These are phyloP conservation scores for Acanthurus tractus DNA, from an alignment of 2,797 vertebrate genomes.

Conservation along the genomic window DNA sequence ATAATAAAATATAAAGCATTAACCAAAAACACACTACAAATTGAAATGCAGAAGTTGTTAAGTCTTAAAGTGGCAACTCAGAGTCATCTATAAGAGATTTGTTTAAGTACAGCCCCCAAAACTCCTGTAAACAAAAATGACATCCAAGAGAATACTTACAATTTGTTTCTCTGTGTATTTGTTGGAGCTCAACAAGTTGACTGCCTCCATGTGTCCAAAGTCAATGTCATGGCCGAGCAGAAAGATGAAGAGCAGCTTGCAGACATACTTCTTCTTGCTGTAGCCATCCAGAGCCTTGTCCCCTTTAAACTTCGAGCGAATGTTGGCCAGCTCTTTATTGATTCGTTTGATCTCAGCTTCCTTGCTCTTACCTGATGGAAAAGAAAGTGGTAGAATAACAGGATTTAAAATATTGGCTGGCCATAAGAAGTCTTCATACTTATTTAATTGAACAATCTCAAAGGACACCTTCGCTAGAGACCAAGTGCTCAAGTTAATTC, in stretches of 20 bases:
- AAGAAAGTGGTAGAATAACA: conserved; percentile 20
- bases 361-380: conserved; percentile 91
- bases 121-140: background rate
- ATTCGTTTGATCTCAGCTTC: conserved; percentile 93
- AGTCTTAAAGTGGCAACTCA: too few relatives aligned
- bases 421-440: too few relatives aligned
- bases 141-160: conserved; percentile 78
- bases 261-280: conserved; percentile 95
- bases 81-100: too few relatives aligned
- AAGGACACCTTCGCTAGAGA: background rate
- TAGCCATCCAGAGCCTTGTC: conserved; percentile 82
- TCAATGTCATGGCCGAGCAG: conserved; percentile 94
- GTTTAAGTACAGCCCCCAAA: too few relatives aligned
- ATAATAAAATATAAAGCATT: too few relatives aligned
- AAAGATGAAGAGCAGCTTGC: conserved; percentile 95
- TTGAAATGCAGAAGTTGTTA: too few relatives aligned
- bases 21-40: too few relatives aligned
- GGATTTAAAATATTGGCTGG: background rate
- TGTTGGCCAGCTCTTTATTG: conserved; percentile 94
- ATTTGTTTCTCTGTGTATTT: conserved; percentile 96
- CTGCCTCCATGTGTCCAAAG: conserved; percentile 95
- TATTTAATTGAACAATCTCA: background rate
- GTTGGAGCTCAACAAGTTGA: conserved; percentile 94
- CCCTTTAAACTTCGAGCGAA: conserved; percentile 94
- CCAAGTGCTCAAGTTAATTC: background rate